A percentile compares a stretch with the other conserved stretches of the same genome.
These are phyloP conservation scores for Hymenopus coronatus DNA, from an alignment of 2,888 invertebrate species.

Conservation along the genomic window DNA sequence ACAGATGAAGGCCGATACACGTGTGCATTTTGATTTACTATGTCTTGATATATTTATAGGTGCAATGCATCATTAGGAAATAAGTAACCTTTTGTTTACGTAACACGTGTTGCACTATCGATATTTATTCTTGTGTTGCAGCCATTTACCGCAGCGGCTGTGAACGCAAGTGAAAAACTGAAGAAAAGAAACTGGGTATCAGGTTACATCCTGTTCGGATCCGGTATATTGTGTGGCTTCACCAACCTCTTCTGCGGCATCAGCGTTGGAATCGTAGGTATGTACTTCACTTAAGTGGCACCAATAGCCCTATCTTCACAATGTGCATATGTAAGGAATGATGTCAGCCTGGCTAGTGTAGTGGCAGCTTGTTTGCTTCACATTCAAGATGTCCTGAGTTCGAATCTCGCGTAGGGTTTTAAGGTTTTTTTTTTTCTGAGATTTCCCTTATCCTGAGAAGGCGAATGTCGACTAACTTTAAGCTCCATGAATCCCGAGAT, in stretches of 20 bases:
- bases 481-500: no score
- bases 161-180: not conserved
- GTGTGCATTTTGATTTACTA: no score
- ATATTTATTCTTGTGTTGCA: not conserved
- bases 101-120: not conserved
- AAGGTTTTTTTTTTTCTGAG: no score
- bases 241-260: not conserved
- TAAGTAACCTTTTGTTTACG: not conserved
- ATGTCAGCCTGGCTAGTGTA: no score
- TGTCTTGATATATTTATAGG: not conserved
- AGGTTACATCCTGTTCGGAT: not conserved
- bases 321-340: no score
- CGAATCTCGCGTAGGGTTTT: no score
- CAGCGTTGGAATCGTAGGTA: not conserved
- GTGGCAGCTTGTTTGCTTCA: no score
- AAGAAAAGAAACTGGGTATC: not conserved
- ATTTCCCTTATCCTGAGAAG: no score
- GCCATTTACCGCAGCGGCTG: not conserved
- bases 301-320: no score
- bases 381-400: no score
- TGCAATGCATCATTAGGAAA: not conserved
- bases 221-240: not conserved
- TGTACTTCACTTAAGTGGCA: not conserved
- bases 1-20: no score
- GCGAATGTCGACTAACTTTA: no score